These are phyloP conservation scores for Saccopteryx leptura DNA, from an alignment of 2,113 vertebrate species.

Conservation along the genomic window DNA sequence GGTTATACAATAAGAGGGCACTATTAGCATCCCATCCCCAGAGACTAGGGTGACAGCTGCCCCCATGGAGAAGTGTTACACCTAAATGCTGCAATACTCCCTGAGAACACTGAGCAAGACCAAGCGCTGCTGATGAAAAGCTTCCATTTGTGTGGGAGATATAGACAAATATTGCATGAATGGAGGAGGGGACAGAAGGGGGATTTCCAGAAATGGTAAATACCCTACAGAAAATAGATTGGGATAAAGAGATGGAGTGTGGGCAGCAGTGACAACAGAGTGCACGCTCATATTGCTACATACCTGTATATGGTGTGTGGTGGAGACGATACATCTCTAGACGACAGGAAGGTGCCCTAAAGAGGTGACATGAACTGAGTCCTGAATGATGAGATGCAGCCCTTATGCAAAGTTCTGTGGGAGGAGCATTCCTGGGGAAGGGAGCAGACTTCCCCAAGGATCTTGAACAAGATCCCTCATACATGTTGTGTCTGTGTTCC, in stretches of 20 bases:
- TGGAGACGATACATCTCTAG: neutral
- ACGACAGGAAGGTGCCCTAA: neutral
- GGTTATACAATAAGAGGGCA: neutral
- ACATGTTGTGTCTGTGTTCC: neutral
- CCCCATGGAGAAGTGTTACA: neutral
- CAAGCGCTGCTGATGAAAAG: neutral
- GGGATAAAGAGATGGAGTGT: neutral
- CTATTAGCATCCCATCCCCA: neutral
- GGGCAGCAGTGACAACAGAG: neutral
- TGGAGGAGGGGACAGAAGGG: neutral
- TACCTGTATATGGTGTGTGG: accelerated
- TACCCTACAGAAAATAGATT: neutral
- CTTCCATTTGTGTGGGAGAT: neutral
- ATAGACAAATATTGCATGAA: neutral
- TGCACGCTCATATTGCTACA: accelerated
- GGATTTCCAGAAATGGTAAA: neutral
- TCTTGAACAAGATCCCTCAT: neutral
- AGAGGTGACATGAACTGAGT: neutral
- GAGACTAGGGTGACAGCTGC: neutral
- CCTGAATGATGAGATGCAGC: neutral
- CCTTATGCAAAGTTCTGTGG: neutral
- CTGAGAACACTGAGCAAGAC: neutral
- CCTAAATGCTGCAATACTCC: neutral
- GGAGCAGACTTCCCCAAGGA: neutral
- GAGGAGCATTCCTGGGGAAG: neutral